A percentile compares a stretch with the other conserved stretches of the same genome.
phyloP scores from a whole-genome alignment of 2,797 vertebrate species.

The Masticophis lateralis region DNA sequence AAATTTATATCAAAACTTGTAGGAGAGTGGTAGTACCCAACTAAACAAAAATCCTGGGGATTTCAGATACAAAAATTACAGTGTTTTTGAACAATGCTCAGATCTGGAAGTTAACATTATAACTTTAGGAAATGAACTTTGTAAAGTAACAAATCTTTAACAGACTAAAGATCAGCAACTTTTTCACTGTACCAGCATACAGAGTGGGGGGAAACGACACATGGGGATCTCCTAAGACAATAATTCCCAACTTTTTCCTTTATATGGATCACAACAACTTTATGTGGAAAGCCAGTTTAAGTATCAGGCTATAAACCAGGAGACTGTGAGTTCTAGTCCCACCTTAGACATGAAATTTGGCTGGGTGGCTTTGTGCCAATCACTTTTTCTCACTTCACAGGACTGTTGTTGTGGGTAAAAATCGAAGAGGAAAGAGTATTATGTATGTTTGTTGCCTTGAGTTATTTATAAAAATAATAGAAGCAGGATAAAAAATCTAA shows the following conservation, averaged over 20 bases:
- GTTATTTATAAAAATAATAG: not conserved
- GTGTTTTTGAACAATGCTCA: not conserved
- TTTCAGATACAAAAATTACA: not conserved
- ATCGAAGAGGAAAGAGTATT: not conserved
- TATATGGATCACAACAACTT: not conserved
- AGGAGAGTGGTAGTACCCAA: not conserved
- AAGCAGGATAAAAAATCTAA: not conserved
- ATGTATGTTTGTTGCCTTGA: not conserved
- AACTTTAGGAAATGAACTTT: not conserved
- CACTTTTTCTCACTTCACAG: not conserved
- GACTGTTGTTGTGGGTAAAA: not conserved
- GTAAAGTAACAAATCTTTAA: not conserved
- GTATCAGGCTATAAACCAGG: not conserved
- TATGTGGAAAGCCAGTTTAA: not conserved
- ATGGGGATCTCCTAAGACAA: not conserved
- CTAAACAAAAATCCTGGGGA: not conserved
- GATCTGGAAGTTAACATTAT: not conserved
- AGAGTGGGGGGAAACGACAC: rapidly evolving
- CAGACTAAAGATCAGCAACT: not conserved
- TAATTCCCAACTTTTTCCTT: not conserved
- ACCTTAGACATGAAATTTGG: not conserved
- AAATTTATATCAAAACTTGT: not conserved
- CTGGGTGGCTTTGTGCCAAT: not conserved
- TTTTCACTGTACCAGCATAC: not conserved
- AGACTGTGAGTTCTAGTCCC: not conserved